A percentile compares a stretch with the other conserved stretches of the same genome.
phyloP scores from a whole-genome alignment of 53 echinoderm and acorn worm genomes.

The Apostichopus leukothele region DNA sequence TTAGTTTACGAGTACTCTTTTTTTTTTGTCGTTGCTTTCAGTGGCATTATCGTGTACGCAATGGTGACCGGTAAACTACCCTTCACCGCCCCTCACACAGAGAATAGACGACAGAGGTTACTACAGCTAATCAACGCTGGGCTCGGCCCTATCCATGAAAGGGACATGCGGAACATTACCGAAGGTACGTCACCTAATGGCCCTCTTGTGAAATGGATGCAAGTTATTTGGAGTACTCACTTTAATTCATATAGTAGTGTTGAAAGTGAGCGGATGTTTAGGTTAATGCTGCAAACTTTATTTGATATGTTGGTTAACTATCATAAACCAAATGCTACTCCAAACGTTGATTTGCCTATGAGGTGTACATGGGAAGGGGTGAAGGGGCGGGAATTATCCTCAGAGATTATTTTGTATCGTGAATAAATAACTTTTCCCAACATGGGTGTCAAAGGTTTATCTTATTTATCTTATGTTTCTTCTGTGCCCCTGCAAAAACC shows the following conservation, averaged over 20 bases:
- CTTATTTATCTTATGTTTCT: no score
- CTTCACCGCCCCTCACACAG: slow-evolving; percentile 87
- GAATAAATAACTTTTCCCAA: no score
- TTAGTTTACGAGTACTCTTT: no score
- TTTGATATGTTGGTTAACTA: background rate
- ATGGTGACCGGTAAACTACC: slow-evolving; percentile 98
- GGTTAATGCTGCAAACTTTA: background rate
- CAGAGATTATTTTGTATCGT: no score
- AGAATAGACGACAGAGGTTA: slow-evolving; percentile 78
- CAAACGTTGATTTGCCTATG: background rate
- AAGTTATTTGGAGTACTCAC: no score
- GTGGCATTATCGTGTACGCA: slow-evolving; percentile 91
- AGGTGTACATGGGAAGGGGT: no score
- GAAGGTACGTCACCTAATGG: slow-evolving; percentile 53
- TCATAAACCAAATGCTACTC: background rate
- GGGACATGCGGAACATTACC: slow-evolving; percentile 75
- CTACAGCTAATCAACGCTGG: slow-evolving; percentile 90
- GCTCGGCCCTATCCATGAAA: slow-evolving; percentile 69
- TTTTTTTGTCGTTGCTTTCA: slow-evolving; percentile 1
- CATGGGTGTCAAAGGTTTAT: no score
- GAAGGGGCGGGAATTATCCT: no score
- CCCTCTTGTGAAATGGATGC: no score
- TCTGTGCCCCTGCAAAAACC: no score
- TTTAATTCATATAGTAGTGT: background rate
- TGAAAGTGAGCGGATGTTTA: background rate